Evolutionary conservation across 2,888 invertebrate genomes (phyloP).

Genomic region (Polyploca ridens): DNA sequence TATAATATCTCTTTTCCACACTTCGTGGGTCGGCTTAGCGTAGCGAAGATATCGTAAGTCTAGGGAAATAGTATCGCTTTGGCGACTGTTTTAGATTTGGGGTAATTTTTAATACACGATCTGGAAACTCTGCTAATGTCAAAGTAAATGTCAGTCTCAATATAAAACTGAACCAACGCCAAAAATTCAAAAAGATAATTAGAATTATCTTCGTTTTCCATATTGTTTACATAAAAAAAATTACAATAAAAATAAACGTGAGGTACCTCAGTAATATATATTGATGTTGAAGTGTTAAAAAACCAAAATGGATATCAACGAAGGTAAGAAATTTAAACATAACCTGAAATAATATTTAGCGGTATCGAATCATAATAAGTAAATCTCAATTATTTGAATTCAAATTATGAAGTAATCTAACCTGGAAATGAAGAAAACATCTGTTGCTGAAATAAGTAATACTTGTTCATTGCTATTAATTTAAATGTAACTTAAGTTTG

Average conservation of each 20-base stretch:
- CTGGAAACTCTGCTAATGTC: too few relatives aligned
- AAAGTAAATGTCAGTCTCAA: too few relatives aligned
- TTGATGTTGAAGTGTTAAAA: slow-evolving; percentile 12
- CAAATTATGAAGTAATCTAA: not conserved
- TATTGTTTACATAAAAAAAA: not conserved
- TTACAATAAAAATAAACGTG: not conserved
- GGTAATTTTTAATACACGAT: too few relatives aligned
- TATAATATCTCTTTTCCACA: too few relatives aligned
- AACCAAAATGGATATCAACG: slow-evolving; percentile 67
- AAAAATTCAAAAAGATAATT: not conserved
- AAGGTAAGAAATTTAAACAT: slow-evolving; percentile 56
- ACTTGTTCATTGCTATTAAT: not conserved
- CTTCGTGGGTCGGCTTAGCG: too few relatives aligned
- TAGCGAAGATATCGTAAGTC: too few relatives aligned
- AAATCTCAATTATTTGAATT: not conserved
- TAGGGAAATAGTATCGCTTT: too few relatives aligned
- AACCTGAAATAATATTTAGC: slow-evolving; percentile 44
- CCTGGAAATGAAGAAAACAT: not conserved
- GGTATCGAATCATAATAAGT: not conserved
- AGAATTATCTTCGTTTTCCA: not conserved
- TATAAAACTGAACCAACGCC: not conserved
- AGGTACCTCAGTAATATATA: not conserved
- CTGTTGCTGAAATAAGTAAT: not conserved
- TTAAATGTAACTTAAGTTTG: not conserved
- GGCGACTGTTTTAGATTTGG: too few relatives aligned